These are phyloP conservation scores for Scomber japonicus DNA, from an alignment of 2,113 vertebrate genomes.

Conservation along the genomic window DNA sequence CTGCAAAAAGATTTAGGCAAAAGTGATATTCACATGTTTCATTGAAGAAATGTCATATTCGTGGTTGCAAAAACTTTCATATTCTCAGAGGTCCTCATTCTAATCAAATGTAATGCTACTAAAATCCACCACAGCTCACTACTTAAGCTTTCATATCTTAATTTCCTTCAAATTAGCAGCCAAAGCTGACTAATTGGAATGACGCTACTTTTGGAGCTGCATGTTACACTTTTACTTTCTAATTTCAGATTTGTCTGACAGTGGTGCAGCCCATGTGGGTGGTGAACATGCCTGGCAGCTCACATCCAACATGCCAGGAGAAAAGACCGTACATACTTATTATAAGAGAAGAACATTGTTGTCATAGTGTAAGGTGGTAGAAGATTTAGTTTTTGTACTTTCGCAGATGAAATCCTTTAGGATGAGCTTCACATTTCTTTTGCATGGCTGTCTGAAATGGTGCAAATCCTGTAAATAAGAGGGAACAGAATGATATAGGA, in stretches of 20 bases:
- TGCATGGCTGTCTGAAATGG: not conserved
- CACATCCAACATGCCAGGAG: slow-evolving; percentile 31
- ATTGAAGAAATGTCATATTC: slow-evolving; percentile 39
- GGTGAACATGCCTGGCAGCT: slow-evolving; percentile 63
- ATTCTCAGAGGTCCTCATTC: slow-evolving; percentile 39
- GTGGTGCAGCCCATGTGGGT: slow-evolving; percentile 62
- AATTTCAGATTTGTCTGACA: slow-evolving; percentile 66
- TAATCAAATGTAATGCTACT: slow-evolving; percentile 31
- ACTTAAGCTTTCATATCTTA: slow-evolving; percentile 43
- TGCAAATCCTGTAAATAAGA: not conserved
- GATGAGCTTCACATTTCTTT: not conserved
- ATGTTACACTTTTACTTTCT: slow-evolving; percentile 47
- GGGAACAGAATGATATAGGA: not conserved
- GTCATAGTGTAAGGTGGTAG: not conserved
- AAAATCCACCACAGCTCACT: not conserved
- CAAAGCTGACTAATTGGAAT: slow-evolving; percentile 61
- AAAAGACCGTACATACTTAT: slow-evolving; percentile 44
- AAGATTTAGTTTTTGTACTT: slow-evolving; percentile 10
- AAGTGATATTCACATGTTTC: slow-evolving; percentile 2
- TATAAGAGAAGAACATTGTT: slow-evolving; percentile 29
- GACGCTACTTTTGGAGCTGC: slow-evolving; percentile 46
- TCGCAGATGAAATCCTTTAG: not conserved
- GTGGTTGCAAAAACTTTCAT: slow-evolving; percentile 28
- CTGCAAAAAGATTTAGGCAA: slow-evolving; percentile 11
- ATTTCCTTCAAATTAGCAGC: slow-evolving; percentile 33